Base-by-base conservation (phyloP, 1,140 invertebrate genomes). In the Hycleus phaleratus region DNA sequence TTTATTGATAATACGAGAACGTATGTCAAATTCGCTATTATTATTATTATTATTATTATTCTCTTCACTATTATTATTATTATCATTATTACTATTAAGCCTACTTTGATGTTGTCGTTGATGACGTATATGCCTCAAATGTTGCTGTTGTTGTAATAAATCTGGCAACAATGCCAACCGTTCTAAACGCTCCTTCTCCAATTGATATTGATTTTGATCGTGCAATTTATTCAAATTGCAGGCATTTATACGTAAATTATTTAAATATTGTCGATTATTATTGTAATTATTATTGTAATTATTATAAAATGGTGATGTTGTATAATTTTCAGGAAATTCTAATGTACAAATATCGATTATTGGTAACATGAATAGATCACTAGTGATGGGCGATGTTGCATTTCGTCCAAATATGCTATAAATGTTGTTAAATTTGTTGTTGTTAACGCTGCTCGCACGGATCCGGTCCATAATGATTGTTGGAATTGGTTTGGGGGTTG, bases 401-500 rank as follows among this genome's bases (percentile, higher is more conserved):
- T 70, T 68, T 61, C 63, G 48, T 69, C 68, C 64, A 68, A 60
- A 46, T 67, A 66, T 42, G 55, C 59, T 58, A 68, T 60, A 51
- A 68, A 65, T 60, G 65, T 66, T 52, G 38, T 44, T 43, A 62
- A 61, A 52, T 60, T 64, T 59, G 61, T 69, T 58, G 52, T 68
- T 61, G 53, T 18, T 18, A 18, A 18, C 1, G 18, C 18, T 18
- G 18, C 58, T 46, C 46, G 59, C 46, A 10, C 51, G 57, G 26
- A 65, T 63, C 11, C 64, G 61, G 59, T 71, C 70, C 42, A 65
- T 46, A 45, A 71, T 60, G 63, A 70, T 60, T 26, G 64, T 68
- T 39, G 70, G 68, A 45, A 70, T 70, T 38, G 70, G 68, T 64
- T 64, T 68, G 46, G 68, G 70, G 24, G 68, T 71, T 46, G 70